phyloP scores from a whole-genome alignment of 2,888 invertebrate species.

The Imbricaverruca yamaguchii region DNA sequence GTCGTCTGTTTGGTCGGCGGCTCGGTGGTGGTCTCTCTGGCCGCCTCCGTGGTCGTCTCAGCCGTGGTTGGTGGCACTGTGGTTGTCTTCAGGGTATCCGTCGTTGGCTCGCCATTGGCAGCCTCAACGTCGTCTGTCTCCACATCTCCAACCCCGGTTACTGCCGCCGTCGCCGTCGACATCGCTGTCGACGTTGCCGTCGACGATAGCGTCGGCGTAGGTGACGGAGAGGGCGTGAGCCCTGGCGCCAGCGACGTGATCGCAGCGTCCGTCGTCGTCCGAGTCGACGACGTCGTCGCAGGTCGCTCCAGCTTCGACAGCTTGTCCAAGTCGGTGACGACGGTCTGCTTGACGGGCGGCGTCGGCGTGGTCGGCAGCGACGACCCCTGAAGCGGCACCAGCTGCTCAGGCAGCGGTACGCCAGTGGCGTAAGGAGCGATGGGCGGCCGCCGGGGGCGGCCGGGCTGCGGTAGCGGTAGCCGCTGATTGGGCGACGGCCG shows the following conservation, averaged over 20 bases:
- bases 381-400: background rate
- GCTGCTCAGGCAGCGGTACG: slow-evolving; percentile 9
- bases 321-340: background rate
- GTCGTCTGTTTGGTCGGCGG: background rate
- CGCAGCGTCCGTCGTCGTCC: too few species aligned
- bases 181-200: background rate
- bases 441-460: background rate
- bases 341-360: background rate
- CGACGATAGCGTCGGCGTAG: background rate
- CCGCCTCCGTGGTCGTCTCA: background rate
- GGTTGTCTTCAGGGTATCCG: background rate
- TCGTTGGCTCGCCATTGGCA: background rate
- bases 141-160: too few species aligned
- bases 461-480: background rate
- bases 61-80: background rate
- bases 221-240: background rate
- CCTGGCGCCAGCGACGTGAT: too few species aligned
- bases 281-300: background rate
- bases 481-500: background rate
- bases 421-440: background rate
- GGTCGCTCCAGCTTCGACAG: background rate
- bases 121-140: background rate
- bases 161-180: background rate
- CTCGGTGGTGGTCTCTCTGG: background rate
- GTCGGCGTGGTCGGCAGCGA: background rate